Base-by-base conservation (phyloP, 2,888 invertebrate species). In the Ectropis crepuscularia region DNA sequence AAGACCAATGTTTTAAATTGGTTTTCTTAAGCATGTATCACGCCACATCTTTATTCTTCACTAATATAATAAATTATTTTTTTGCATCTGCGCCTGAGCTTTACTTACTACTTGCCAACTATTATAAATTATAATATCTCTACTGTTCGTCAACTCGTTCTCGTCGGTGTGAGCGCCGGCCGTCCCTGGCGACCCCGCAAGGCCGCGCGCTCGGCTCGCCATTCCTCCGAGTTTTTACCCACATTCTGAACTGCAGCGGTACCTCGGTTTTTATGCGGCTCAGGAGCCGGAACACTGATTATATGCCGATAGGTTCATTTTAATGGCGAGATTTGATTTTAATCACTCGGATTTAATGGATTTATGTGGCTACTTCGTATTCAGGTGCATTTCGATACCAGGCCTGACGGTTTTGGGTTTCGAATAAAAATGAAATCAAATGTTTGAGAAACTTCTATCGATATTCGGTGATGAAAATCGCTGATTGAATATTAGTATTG, bases 181-280 rank as follows among this genome's bases (percentile, higher is more conserved):
- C 63, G 47, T 16, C 16, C 53, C 54, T 46, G 12, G 50, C 75
- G 87, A 86, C 89, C 87, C 88, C 85, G 79, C 89, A 89, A 88
- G 88, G 89, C 87, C 87, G 83, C 67, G 70, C 76, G 79, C 81
- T 67, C 57, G 67, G 59, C 65, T 61, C 61, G 39, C 50, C 61
- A 61, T 68, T 70, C 63, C 51, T 62, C 61, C 70, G 48, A 61
- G 67, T 72, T 76, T 77, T 79, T 77, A 63, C 70, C 66, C 51
- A 70, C 77, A 75, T 77, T 79, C 72, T 73, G 63, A 64, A 63
- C 67, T 55, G 55, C 82, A 82, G 80, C 81, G 81, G 82, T 68
- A 69, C 73, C 69, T 62, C 47, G 63, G 62, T 74, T 76, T 76
- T 73, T 72, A 62, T 66, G 53, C 53, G 38, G 42, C 50, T 48